Conservation (phyloP, 2,113 vertebrate species). For the Apteryx owenii region DNA sequence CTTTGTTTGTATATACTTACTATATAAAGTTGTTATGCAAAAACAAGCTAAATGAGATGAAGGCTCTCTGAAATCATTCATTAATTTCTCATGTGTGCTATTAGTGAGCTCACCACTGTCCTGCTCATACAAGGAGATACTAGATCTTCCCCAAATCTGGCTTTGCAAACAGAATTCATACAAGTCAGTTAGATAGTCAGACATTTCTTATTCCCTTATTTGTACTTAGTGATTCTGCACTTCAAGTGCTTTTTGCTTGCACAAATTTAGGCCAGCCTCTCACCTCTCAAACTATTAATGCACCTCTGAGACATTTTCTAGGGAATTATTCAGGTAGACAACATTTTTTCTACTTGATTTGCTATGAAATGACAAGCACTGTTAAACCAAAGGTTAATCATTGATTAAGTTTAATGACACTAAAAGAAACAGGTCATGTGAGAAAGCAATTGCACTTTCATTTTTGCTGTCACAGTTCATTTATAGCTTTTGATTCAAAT, state of each 20-base stretch:
- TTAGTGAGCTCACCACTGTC: not conserved
- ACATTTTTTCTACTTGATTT: slow-evolving; percentile 75
- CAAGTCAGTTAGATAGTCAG: not conserved
- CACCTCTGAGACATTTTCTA: slow-evolving; percentile 46
- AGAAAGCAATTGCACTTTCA: slow-evolving; percentile 69
- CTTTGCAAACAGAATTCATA: not conserved
- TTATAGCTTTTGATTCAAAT: slow-evolving; percentile 73
- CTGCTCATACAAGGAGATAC: not conserved
- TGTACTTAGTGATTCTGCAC: slow-evolving; percentile 12
- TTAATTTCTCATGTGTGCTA: not conserved
- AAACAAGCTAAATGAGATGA: slow-evolving; percentile 35
- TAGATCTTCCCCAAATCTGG: not conserved
- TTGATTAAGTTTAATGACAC: slow-evolving; percentile 72
- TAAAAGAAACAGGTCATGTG: slow-evolving; percentile 70
- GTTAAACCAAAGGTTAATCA: slow-evolving; percentile 74
- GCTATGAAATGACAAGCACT: slow-evolving; percentile 65
- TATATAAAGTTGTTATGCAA: slow-evolving; percentile 29
- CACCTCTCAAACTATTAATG: slow-evolving; percentile 41
- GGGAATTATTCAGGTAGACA: slow-evolving; percentile 69
- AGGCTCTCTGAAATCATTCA: slow-evolving; percentile 25
- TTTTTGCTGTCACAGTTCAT: slow-evolving; percentile 70
- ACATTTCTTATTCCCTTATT: slow-evolving; percentile 26
- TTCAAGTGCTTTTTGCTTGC: not conserved
- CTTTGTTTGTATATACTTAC: slow-evolving; percentile 46
- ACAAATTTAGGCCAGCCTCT: slow-evolving; percentile 28